These are phyloP conservation scores for Apostichopus leukothele DNA, from an alignment of 53 echinoderm and acorn worm species.

Conservation along the genomic window DNA sequence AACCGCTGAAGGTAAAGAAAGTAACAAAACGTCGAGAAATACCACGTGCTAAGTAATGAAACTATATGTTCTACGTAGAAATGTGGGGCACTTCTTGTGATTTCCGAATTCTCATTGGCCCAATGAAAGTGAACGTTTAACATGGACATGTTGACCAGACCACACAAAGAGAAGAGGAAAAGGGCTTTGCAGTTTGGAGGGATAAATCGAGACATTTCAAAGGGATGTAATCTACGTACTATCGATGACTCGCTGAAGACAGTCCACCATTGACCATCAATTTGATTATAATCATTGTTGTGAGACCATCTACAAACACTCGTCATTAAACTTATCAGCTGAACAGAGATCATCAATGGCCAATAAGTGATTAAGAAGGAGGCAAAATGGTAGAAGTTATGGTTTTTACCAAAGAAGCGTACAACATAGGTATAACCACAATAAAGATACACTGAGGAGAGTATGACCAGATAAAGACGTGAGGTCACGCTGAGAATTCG, in stretches of 20 bases:
- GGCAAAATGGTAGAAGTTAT: constrained; percentile 39
- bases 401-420: constrained; percentile 23
- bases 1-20: constrained; percentile 18
- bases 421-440: constrained; percentile 22
- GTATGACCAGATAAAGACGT: not conserved
- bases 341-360: constrained; percentile 28
- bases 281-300: constrained; percentile 9
- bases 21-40: constrained; percentile 30
- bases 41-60: not conserved
- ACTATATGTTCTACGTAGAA: not conserved
- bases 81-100: not conserved
- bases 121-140: not conserved
- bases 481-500: constrained; percentile 6
- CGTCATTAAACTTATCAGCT: not conserved
- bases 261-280: constrained; percentile 36
- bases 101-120: not conserved
- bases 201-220: not conserved
- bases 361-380: constrained; percentile 36
- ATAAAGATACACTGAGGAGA: not conserved
- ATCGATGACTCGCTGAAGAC: constrained; percentile 27
- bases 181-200: constrained; percentile 18
- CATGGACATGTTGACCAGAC: constrained; percentile 1
- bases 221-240: not conserved
- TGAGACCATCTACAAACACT: constrained; percentile 20
- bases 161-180: not conserved